Conservation (phyloP, 2,797 vertebrate genomes). For the Micromesistius poutassou region DNA sequence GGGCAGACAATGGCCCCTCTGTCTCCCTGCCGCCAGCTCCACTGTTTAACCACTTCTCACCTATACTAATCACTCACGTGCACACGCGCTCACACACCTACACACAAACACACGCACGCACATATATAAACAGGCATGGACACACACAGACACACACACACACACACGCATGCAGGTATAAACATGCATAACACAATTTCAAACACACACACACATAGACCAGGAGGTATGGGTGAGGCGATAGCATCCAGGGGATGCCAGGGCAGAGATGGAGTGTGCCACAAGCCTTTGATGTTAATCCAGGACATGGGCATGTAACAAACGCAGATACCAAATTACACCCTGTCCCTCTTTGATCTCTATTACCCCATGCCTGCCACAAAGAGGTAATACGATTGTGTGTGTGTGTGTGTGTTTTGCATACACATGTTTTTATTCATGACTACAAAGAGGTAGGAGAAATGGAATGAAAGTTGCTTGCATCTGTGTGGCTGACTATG, state of each 20-base stretch:
- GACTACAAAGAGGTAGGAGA: not conserved
- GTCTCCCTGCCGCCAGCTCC: constrained; percentile 23
- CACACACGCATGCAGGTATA: constrained; percentile 3
- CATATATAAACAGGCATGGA: constrained; percentile 24
- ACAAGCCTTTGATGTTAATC: constrained; percentile 70
- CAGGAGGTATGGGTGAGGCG: constrained; percentile 42
- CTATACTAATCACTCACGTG: constrained; percentile 42
- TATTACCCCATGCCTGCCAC: constrained; percentile 55
- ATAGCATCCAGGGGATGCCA: constrained; percentile 63
- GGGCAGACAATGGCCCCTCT: constrained; percentile 57
- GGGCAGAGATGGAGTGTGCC: constrained; percentile 60
- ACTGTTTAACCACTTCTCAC: constrained; percentile 52
- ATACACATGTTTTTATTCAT: not conserved
- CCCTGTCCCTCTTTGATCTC: constrained; percentile 70
- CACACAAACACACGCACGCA: constrained; percentile 2
- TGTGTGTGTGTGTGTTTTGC: constrained; percentile 15
- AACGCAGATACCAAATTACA: constrained; percentile 73
- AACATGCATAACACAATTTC: constrained; percentile 4
- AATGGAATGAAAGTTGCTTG: constrained; percentile 22
- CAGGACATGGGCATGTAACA: constrained; percentile 69
- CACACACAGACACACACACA: constrained; percentile 8
- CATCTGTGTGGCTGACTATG: constrained; percentile 20
- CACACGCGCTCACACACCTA: constrained; percentile 12
- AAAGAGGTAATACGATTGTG: constrained; percentile 55
- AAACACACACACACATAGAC: constrained; percentile 16